Percentiles rank a stretch among this genome's conserved stretches.
Evolutionary conservation across 2,888 invertebrate species (phyloP).

Genomic region (Artemia sp.): DNA sequence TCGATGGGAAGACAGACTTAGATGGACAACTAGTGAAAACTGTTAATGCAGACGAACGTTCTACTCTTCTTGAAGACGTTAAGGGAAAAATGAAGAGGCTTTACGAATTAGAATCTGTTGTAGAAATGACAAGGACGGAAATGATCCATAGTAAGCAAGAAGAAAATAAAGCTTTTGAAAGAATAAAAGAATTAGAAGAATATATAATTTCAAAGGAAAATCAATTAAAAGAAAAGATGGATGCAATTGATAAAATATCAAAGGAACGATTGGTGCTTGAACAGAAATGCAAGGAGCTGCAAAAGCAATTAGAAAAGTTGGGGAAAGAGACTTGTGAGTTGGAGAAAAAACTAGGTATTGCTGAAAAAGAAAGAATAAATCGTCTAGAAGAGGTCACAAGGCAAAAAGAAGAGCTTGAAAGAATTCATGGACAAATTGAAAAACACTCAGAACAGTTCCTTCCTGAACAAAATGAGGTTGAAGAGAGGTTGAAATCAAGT

Average conservation of each 20-base stretch:
- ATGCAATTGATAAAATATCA: slow-evolving; percentile 22
- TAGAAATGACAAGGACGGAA: not conserved
- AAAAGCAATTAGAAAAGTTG: slow-evolving; percentile 14
- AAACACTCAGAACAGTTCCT: slow-evolving; percentile 11
- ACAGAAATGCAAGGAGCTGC: slow-evolving; percentile 11
- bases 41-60: not conserved
- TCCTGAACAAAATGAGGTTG: not conserved
- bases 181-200: slow-evolving; percentile 30
- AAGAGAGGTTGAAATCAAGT: slow-evolving; percentile 3
- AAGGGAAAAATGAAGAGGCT: not conserved
- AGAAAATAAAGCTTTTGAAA: slow-evolving; percentile 25
- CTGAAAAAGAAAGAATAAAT: not conserved
- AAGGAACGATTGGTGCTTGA: slow-evolving; percentile 21
- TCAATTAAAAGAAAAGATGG: slow-evolving; percentile 23
- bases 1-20: slow-evolving; percentile 3
- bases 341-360: not conserved
- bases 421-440: slow-evolving; percentile 21
- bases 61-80: not conserved
- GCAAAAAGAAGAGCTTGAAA: slow-evolving; percentile 24
- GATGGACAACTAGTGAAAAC: not conserved
- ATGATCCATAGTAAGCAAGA: not conserved
- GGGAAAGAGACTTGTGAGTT: not conserved
- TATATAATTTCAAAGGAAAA: slow-evolving; percentile 28
- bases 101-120: not conserved
- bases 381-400: slow-evolving; percentile 23